phyloP scores from a whole-genome alignment of 1,140 invertebrate genomes.

The Apocrypta bakeri region DNA sequence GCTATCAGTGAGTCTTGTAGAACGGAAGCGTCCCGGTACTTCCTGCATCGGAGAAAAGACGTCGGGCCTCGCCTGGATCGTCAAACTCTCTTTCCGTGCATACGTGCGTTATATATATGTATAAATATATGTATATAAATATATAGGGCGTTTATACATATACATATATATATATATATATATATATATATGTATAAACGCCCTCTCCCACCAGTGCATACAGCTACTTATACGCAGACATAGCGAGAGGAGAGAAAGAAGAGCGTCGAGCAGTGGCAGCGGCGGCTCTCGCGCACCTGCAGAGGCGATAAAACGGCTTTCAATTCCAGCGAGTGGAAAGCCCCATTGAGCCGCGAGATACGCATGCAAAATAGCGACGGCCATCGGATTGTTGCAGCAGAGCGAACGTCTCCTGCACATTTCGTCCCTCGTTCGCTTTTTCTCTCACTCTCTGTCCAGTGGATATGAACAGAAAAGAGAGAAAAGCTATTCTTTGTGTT shows the following conservation, averaged over 20 bases:
- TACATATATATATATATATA: background rate
- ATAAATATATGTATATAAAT: background rate
- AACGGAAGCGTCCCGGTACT: background rate
- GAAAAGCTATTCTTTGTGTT: conserved; percentile 53
- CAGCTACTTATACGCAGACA: no score
- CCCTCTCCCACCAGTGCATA: no score
- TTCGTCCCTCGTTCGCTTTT: background rate
- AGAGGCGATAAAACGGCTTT: conserved; percentile 59
- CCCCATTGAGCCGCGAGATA: conserved; percentile 66
- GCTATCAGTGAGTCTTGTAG: background rate
- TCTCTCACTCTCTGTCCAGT: background rate
- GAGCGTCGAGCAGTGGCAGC: no score
- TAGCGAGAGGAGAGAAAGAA: background rate
- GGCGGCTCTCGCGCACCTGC: conserved; percentile 35
- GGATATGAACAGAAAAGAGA: conserved; percentile 26
- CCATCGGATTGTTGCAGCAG: conserved; percentile 49
- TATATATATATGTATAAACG: no score
- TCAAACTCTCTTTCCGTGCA: background rate
- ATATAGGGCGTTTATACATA: background rate
- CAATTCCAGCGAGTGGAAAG: conserved; percentile 69
- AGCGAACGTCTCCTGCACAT: conserved; percentile 32
- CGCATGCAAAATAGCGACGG: conserved; percentile 63
- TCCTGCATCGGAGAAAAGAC: background rate
- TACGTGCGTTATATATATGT: no score
- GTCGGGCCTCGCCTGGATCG: background rate